These are phyloP conservation scores for Acropora yongei DNA, from an alignment of 64 coral and sea anemone genomes.

Conservation along the genomic window DNA sequence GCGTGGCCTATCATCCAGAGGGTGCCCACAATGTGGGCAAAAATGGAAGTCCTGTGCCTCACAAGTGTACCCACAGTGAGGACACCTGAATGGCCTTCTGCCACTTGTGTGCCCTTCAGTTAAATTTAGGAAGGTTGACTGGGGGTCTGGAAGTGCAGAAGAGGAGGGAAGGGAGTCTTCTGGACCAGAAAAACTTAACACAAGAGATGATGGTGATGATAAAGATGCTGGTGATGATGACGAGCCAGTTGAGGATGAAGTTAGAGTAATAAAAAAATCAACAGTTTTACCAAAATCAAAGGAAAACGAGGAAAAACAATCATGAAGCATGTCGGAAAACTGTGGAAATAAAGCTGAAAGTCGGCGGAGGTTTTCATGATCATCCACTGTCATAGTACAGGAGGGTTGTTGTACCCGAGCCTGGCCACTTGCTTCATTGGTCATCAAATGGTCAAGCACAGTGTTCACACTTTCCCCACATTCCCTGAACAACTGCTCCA, in stretches of 20 bases:
- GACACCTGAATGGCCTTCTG: neutral
- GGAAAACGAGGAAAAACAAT: constrained; percentile 7
- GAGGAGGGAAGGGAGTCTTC: neutral
- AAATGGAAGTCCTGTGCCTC: neutral
- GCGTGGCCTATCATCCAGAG: neutral
- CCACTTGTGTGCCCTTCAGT: neutral
- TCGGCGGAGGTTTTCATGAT: neutral
- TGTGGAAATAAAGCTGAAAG: neutral
- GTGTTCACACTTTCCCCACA: neutral
- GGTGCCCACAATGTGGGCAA: constrained; percentile 8
- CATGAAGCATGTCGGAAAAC: neutral
- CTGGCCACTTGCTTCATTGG: neutral
- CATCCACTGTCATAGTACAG: neutral
- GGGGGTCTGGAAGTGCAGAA: neutral
- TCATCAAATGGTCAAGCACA: neutral
- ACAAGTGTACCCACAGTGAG: neutral
- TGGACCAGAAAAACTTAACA: neutral
- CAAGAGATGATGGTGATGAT: neutral
- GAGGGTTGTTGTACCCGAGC: neutral
- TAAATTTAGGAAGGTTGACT: neutral
- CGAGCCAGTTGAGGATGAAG: neutral
- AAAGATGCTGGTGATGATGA: neutral
- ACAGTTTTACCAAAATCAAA: constrained; percentile 1
- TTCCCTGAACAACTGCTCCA: neutral
- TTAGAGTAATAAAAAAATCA: neutral